Percentiles rank a stretch among this genome's conserved stretches.
Conservation (phyloP, 2,888 invertebrate genomes). For the Chloroclysta siterata region DNA sequence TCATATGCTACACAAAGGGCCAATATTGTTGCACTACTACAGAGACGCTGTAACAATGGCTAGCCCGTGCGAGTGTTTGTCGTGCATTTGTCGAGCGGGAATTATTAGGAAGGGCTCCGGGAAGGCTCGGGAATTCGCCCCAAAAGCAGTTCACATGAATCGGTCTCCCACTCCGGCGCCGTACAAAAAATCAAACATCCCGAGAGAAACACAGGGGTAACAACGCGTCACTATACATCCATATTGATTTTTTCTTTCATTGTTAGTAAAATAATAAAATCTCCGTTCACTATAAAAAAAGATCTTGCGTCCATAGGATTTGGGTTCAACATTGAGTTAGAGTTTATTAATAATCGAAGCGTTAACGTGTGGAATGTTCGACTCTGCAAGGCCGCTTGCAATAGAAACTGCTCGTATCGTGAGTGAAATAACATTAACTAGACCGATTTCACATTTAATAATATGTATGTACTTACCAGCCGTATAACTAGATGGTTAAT, state of each 20-base stretch:
- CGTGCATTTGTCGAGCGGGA: conserved; percentile 83
- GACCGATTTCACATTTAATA: conserved; percentile 78
- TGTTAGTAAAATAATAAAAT: conserved; percentile 82
- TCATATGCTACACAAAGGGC: conserved; percentile 64
- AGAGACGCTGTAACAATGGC: conserved; percentile 76
- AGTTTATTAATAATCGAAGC: conserved; percentile 83
- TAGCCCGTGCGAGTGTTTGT: conserved; percentile 82
- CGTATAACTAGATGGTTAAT: conserved; percentile 44
- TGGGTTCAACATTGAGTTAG: conserved; percentile 78
- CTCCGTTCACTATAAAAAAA: conserved; percentile 70
- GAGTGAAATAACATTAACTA: conserved; percentile 79
- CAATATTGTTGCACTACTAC: conserved; percentile 80
- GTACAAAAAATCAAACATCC: conserved; percentile 84
- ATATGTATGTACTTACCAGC: conserved; percentile 54
- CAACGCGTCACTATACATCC: conserved; percentile 80
- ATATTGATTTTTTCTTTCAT: conserved; percentile 84
- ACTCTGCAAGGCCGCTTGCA: conserved; percentile 81
- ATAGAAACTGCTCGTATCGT: conserved; percentile 82
- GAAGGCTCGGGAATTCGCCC: conserved; percentile 85
- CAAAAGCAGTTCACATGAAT: conserved; percentile 85
- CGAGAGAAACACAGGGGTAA: conserved; percentile 85
- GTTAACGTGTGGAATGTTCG: conserved; percentile 83
- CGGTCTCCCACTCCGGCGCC: conserved; percentile 81
- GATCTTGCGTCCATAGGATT: conserved; percentile 75
- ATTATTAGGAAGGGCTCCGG: conserved; percentile 83